Evolutionary conservation across 2,113 vertebrate species (phyloP).

Genomic region (Dicaeum eximium): DNA sequence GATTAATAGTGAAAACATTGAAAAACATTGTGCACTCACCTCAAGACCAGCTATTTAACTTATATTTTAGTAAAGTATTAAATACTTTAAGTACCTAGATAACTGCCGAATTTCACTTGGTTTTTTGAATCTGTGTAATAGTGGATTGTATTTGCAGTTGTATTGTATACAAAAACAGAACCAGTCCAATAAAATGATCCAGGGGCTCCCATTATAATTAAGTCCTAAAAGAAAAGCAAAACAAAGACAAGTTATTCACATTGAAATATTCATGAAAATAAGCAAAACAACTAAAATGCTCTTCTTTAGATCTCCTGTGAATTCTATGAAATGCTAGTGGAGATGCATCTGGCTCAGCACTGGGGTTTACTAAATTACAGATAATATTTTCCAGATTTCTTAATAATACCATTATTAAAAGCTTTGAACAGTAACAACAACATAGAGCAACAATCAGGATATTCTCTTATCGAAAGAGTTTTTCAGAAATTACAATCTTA

Average conservation of each 20-base stretch:
- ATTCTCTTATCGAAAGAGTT: background rate
- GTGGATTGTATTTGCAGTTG: conserved; percentile 71
- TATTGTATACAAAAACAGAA: conserved; percentile 87
- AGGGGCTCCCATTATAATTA: conserved; percentile 94
- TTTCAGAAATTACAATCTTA: background rate
- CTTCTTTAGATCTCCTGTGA: background rate
- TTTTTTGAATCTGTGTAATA: conserved; percentile 76
- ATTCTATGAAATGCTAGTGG: background rate
- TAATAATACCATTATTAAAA: background rate
- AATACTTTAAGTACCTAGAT: conserved; percentile 80
- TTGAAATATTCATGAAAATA: background rate
- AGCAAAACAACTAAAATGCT: background rate
- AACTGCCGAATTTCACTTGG: conserved; percentile 87
- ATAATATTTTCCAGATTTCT: background rate
- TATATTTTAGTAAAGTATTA: background rate
- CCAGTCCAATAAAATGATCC: conserved; percentile 93
- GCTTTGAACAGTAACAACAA: background rate
- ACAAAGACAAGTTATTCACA: background rate
- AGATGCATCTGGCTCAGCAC: background rate
- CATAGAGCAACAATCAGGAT: background rate
- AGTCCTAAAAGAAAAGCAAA: conserved; percentile 77
- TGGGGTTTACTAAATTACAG: background rate
- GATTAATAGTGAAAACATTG: background rate
- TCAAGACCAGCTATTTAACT: background rate
- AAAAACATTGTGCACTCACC: background rate